Evolutionary conservation across 1,140 invertebrate species (phyloP).

Genomic region (Drosophila jambulina): DNA sequence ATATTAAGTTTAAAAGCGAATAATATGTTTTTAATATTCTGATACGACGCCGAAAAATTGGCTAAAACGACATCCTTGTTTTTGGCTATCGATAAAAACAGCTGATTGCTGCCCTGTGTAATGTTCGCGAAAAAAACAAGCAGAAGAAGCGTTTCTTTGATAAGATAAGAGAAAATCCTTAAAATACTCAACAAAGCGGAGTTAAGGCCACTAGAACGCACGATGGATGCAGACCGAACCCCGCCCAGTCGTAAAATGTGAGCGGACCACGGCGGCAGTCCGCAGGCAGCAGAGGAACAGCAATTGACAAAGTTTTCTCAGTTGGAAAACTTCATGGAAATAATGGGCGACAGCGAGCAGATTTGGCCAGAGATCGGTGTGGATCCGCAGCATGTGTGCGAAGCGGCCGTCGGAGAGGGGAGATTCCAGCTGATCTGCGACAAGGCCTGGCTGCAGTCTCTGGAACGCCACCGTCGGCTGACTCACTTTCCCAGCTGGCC

Average conservation of each 20-base stretch:
- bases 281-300: slow-evolving; percentile 3
- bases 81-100: slow-evolving; percentile 20
- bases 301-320: slow-evolving; percentile 12
- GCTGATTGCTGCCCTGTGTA: slow-evolving; percentile 8
- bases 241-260: slow-evolving; percentile 39
- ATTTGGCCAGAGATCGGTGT: slow-evolving; percentile 88
- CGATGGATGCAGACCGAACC: slow-evolving; percentile 17
- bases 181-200: slow-evolving; percentile 11
- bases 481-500: slow-evolving; percentile 84
- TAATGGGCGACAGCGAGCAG: slow-evolving; percentile 65
- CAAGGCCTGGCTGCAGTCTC: slow-evolving; percentile 88
- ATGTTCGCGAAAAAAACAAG: slow-evolving; percentile 17
- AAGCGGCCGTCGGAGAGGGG: slow-evolving; percentile 85
- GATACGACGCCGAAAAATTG: neutral
- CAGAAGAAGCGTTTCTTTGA: slow-evolving; percentile 23
- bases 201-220: slow-evolving; percentile 7
- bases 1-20: too few species aligned
- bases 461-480: slow-evolving; percentile 86
- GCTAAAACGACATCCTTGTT: too few species aligned
- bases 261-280: slow-evolving; percentile 4
- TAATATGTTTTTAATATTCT: too few species aligned
- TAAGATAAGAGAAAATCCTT: slow-evolving; percentile 44
- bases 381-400: slow-evolving; percentile 88
- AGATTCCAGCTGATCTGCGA: slow-evolving; percentile 88
- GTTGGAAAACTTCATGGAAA: slow-evolving; percentile 20